Evolutionary conservation across 2,888 invertebrate species (phyloP), one percentile per base, ranked within the genome.

Genomic region (Meteorus colon): DNA sequence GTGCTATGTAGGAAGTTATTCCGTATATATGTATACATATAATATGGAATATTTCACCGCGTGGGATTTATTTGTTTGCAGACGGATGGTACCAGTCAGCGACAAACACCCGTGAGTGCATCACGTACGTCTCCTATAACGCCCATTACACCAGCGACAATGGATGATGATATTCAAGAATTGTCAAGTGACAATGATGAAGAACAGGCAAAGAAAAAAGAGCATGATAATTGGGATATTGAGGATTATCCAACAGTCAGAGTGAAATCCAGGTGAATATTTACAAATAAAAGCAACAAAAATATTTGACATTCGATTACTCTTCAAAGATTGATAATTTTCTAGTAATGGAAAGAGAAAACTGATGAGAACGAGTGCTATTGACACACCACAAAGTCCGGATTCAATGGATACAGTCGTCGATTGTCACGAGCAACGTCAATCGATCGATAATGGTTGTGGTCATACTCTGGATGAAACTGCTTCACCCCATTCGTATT

Each of bases 401-500:
- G 86, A 88, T 51, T 87, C 87, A 6, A 80, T 82, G 74, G 83
- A 86, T 27, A 83, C 83, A 1, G 75, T 83, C 0, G 79, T 75
- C 10, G 82, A 81, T 55, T 81, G 76, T 12, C 60, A 82, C 19
- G 85, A 84, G 31, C 84, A 82, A 29, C 74, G 85, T 37, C 84
- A 87, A 63, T 84, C 85, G 0, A 65, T 85, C 71, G 86, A 87
- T 72, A 84, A 84, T 41, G 84, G 82, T 66, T 86, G 83, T 59
- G 76, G 73, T 16, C 82, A 78, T 14, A 81, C 82, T 34, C 84
- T 86, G 62, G 87, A 87, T 75, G 82, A 84, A 29, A 81, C 86
- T 8, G 84, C 86, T 19, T 88, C 89, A 4, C 90, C 96, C 0
- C 95, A 95, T 66, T 96, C 96, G 0, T 96, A 95, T 85, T 91